Percentiles rank a stretch among this genome's conserved stretches.
phyloP scores from a whole-genome alignment of 1,140 invertebrate species.

The Pantala flavescens region DNA sequence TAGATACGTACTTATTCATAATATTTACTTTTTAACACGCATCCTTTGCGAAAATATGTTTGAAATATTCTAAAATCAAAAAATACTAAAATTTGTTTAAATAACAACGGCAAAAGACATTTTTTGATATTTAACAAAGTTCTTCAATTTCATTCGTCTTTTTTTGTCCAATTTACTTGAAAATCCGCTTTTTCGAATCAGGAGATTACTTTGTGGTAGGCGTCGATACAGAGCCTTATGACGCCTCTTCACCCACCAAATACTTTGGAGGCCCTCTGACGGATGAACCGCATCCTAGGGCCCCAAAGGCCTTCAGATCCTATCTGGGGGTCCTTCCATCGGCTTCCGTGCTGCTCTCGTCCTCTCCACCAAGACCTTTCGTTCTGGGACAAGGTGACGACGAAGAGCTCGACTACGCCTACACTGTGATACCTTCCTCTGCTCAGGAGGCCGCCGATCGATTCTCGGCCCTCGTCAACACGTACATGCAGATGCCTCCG shows the following conservation, averaged over 20 bases:
- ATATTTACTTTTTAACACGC: no score
- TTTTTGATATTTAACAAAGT: no score
- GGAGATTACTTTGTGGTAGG: slow-evolving; percentile 85
- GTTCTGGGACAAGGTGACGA: background rate
- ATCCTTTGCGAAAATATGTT: no score
- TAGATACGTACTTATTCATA: no score
- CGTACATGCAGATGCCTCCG: slow-evolving; percentile 63
- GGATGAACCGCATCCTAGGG: slow-evolving; percentile 44
- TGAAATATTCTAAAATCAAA: no score
- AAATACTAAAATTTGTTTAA: no score
- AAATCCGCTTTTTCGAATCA: slow-evolving; percentile 36
- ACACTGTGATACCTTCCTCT: slow-evolving; percentile 23
- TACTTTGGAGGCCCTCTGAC: slow-evolving; percentile 63
- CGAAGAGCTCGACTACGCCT: background rate
- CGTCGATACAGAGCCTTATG: slow-evolving; percentile 80
- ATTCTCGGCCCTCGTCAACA: slow-evolving; percentile 65
- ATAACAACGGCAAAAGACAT: no score
- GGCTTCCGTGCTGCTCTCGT: slow-evolving; percentile 30
- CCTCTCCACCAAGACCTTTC: slow-evolving; percentile 41
- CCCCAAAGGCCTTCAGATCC: slow-evolving; percentile 50
- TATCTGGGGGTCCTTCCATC: slow-evolving; percentile 52
- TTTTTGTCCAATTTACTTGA: no score
- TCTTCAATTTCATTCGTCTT: no score
- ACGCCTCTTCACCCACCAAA: slow-evolving; percentile 55
- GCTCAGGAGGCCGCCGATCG: slow-evolving; percentile 49